phyloP scores from a whole-genome alignment of 2,888 invertebrate species.

The Drosophila demipolita region DNA sequence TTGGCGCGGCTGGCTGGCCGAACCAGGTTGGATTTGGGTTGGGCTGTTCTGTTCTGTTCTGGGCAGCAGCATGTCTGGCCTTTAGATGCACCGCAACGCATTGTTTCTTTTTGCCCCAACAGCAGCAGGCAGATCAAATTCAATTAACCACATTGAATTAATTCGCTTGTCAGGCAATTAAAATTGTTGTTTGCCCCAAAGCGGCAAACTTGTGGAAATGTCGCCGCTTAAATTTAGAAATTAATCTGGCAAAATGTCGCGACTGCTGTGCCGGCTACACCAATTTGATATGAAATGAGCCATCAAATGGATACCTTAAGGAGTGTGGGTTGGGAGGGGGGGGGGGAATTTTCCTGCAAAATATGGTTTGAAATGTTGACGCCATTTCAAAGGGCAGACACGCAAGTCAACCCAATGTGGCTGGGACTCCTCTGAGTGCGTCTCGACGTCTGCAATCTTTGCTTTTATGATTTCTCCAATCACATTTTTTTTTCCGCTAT shows the following conservation, averaged over 20 bases:
- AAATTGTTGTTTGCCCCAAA: slow-evolving; percentile 69
- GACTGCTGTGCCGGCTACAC: slow-evolving; percentile 39
- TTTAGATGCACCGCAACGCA: slow-evolving; percentile 52
- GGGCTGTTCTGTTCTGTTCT: not conserved
- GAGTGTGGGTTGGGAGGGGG: slow-evolving; percentile 13
- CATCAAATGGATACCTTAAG: slow-evolving; percentile 45
- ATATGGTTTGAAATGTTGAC: slow-evolving; percentile 58
- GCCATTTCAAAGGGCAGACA: slow-evolving; percentile 55
- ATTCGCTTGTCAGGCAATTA: slow-evolving; percentile 84
- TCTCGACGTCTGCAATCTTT: slow-evolving; percentile 35
- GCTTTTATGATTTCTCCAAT: slow-evolving; percentile 56
- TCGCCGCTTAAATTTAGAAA: slow-evolving; percentile 79
- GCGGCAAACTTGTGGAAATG: slow-evolving; percentile 57
- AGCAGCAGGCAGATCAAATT: slow-evolving; percentile 82
- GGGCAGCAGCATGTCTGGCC: slow-evolving; percentile 32
- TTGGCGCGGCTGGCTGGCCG: slow-evolving; percentile 9
- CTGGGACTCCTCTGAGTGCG: slow-evolving; percentile 15
- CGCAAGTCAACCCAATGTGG: slow-evolving; percentile 48
- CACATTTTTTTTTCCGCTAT: slow-evolving; percentile 55
- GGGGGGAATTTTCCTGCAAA: slow-evolving; percentile 26
- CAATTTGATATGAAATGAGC: slow-evolving; percentile 73
- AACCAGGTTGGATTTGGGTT: not conserved
- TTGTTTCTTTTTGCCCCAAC: slow-evolving; percentile 51
- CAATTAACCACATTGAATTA: slow-evolving; percentile 85
- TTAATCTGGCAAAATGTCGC: slow-evolving; percentile 76